Evolutionary conservation across 1,140 invertebrate species (phyloP), one percentile per base, ranked within the genome.

Genomic region (Listronotus bonariensis): DNA sequence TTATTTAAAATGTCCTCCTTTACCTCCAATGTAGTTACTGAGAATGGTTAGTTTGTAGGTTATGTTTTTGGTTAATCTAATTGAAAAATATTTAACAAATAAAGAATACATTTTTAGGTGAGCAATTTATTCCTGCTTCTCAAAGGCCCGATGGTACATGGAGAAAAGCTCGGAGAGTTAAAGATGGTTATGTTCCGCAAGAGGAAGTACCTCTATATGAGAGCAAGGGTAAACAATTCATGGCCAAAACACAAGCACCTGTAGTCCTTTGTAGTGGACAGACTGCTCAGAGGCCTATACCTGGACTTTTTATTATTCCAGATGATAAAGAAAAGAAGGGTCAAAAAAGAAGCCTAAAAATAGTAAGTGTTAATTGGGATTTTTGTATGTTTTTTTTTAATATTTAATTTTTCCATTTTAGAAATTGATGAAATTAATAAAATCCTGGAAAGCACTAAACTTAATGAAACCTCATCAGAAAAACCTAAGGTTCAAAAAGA

Each of bases 71-170:
- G 15, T n/a, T 14, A 55, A 41, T 26, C 20, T 17, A 8, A 36
- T 5, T 36, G 14, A 5, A 59, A 46, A 43, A 49, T 64, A n/a
- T n/a, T 38, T 9, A 59, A 14, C 15, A 17, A 40, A 56, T n/a
- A 38, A 15, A 48, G 17, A 49, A 52, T 36, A 51, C 3, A 36
- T 54, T 52, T 74, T 58, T 58, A 91, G 89, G 89, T 67, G 87
- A 89, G 67, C 88, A 90, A 66, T 96, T 92, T 78, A 96, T 98
- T 70, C 93, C 96, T 55, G 93, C 95, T 0, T 93, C 90, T 63
- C 94, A 96, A 79, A 82, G 97, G 65, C 94, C 97, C 2, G 97
- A 99, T 84, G 97, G 97, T n/a, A 94, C 95, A 6, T 99, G 96
- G 96, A 84, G 97, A 51, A 99, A 99, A 80, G 90, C 93, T 12